phyloP scores from a whole-genome alignment of 2,888 invertebrate genomes.

The Mystacides longicornis region DNA sequence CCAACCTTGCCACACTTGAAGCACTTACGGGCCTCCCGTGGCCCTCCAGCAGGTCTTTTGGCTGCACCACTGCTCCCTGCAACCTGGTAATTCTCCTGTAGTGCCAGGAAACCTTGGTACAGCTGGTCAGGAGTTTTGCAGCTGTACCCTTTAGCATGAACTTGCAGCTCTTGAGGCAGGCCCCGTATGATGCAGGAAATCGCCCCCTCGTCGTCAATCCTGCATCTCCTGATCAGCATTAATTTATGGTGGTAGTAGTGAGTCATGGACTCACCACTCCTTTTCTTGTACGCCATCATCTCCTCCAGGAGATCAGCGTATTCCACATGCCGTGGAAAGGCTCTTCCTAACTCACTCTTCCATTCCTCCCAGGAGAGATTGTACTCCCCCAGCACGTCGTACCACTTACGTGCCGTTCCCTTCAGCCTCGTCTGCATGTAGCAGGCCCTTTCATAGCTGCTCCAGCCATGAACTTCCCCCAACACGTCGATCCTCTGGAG shows the following conservation, averaged over 20 bases:
- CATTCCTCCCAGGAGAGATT: constrained; percentile 28
- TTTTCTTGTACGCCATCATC: constrained; percentile 28
- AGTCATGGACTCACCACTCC: constrained; percentile 29
- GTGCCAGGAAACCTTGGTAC: constrained; percentile 1
- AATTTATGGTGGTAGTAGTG: constrained; percentile 29
- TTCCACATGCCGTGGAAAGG: constrained; percentile 28
- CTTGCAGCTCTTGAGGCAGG: constrained; percentile 11
- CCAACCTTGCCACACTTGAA: no score
- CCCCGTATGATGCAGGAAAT: constrained; percentile 9
- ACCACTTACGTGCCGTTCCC: constrained; percentile 28
- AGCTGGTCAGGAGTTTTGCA: constrained; percentile 5
- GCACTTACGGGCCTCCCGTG: no score
- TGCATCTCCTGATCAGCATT: neutral
- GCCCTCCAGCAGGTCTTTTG: no score
- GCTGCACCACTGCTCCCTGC: no score
- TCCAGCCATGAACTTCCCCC: constrained; percentile 28
- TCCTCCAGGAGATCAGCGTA: constrained; percentile 29
- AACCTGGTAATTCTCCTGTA: constrained; percentile 10
- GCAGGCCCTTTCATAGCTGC: constrained; percentile 13
- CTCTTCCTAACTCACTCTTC: constrained; percentile 26
- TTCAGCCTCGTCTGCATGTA: constrained; percentile 22
- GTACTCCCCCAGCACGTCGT: constrained; percentile 28
- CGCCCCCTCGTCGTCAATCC: neutral
- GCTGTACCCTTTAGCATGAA: constrained; percentile 7
- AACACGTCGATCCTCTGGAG: constrained; percentile 29